phyloP scores from a whole-genome alignment of 2,113 vertebrate species.

The Oreocharis arfaki region DNA sequence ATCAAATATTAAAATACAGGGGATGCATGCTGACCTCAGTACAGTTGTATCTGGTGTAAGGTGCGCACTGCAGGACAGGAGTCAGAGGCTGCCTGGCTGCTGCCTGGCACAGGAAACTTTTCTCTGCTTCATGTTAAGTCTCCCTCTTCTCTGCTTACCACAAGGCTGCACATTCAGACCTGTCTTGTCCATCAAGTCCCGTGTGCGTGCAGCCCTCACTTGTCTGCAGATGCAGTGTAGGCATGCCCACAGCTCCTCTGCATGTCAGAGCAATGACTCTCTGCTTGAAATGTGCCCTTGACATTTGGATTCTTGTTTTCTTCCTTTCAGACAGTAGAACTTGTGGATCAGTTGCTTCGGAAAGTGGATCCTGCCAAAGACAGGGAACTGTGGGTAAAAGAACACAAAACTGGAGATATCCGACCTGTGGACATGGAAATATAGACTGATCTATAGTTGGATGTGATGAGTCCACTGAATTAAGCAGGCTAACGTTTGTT shows the following conservation, averaged over 20 bases:
- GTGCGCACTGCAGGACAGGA: background rate
- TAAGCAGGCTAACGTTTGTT: slow-evolving; percentile 23
- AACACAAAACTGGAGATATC: slow-evolving; percentile 93
- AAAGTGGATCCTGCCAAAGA: slow-evolving; percentile 91
- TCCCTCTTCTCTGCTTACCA: background rate
- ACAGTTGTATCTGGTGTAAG: background rate
- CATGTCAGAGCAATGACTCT: background rate
- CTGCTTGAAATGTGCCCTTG: background rate
- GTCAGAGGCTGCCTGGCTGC: background rate
- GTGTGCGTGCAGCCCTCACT: rapidly evolving
- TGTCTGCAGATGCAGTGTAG: background rate
- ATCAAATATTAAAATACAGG: background rate
- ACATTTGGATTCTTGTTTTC: slow-evolving; percentile 32
- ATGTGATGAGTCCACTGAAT: slow-evolving; percentile 6
- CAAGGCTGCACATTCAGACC: background rate
- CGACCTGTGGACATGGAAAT: slow-evolving; percentile 95
- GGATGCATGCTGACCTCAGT: background rate
- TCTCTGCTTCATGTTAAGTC: background rate
- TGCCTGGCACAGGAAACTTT: background rate
- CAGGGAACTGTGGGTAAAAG: slow-evolving; percentile 94
- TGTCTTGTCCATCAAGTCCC: background rate
- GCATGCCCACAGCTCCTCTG: background rate
- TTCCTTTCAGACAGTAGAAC: slow-evolving; percentile 88
- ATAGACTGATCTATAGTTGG: slow-evolving; percentile 61
- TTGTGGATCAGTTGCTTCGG: slow-evolving; percentile 94